These are phyloP conservation scores for Gallinago media DNA, from an alignment of 2,113 vertebrate genomes.

Conservation along the genomic window DNA sequence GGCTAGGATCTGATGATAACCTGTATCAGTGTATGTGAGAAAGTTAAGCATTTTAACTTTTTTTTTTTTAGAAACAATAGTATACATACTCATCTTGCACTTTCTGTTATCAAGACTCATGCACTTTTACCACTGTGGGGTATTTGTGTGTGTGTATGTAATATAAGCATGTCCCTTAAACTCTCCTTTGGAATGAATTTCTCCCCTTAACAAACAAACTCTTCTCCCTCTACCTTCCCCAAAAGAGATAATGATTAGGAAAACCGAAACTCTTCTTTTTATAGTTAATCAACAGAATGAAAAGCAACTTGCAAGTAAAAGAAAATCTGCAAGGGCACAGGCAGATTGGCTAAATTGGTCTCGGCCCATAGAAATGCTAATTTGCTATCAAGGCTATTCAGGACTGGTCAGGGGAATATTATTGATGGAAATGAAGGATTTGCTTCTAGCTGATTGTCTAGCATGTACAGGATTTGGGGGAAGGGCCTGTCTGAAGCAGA, in stretches of 20 bases:
- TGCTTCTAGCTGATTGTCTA: conserved; percentile 37
- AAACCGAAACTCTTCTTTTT: not conserved
- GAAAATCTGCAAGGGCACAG: not conserved
- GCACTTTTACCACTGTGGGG: not conserved
- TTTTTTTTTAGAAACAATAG: not conserved
- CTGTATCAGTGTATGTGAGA: not conserved
- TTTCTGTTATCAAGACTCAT: not conserved
- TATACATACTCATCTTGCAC: not conserved
- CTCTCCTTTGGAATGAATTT: not conserved
- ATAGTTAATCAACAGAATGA: not conserved
- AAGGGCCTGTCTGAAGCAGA: conserved; percentile 33
- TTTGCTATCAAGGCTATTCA: conserved; percentile 55
- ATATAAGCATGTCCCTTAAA: not conserved
- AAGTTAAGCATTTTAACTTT: not conserved
- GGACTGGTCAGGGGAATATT: conserved; percentile 60
- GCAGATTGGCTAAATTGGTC: conserved; percentile 17
- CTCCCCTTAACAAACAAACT: not conserved
- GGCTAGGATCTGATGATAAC: not conserved
- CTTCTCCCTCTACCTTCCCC: not conserved
- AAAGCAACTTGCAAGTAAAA: not conserved
- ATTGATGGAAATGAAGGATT: conserved; percentile 62
- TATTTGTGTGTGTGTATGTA: rapidly evolving
- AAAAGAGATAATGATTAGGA: not conserved
- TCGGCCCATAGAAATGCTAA: conserved; percentile 35
- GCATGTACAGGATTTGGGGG: conserved; percentile 42